Base-by-base conservation (phyloP, 2,113 vertebrate genomes). In the Emydocephalus ijimae region DNA sequence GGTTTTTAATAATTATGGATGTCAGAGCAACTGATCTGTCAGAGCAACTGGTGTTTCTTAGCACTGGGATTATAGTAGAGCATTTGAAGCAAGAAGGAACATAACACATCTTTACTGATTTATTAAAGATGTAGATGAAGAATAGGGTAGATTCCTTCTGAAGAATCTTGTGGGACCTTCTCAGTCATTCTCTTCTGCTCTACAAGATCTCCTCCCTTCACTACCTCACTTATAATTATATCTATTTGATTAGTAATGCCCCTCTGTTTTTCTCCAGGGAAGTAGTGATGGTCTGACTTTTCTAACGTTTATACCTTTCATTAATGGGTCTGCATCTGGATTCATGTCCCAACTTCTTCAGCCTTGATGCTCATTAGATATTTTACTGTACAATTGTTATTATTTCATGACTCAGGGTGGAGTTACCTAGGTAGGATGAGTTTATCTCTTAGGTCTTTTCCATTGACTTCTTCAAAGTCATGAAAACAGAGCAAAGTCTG, bases 251-350 rank as follows among this genome's bases (percentile, higher is more conserved):
- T 89, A 89, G 11, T 14, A 26, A 45, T 26, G 48, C 14, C 6
- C 18, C 4, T 48, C 14, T 48, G 45, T 89, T 64, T 64, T 64
- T 64, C 64, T 69, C 12, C 64, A n/a, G 29, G 29, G 29, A 5
- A 4, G 24, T 64, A 54, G 14, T 55, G 3, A 26, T 0, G 14
- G 57, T 39, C 0, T 1, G 5, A 69, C 85, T 39, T 85, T 93
- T 95, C 54, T 20, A 88, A 86, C 69, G 57, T 7, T 34, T 18
- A 21, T 86, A 29, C 48, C 88, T 29, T 69, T 69, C 87, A 12
- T 90, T 91, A 59, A 21, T 89, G n/a, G 10, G 20, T 89, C 64
- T n/a, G 11, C 29, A n/a, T 69, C 29, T 69, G 64, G 26, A 64
- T 29, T 29, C 61, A 29, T 14, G 29, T 14, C 48, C 61, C 26